A percentile compares a stretch with the other conserved stretches of the same genome.
Conservation (phyloP, 2,888 invertebrate genomes). For the Dysmachus trigonus region DNA sequence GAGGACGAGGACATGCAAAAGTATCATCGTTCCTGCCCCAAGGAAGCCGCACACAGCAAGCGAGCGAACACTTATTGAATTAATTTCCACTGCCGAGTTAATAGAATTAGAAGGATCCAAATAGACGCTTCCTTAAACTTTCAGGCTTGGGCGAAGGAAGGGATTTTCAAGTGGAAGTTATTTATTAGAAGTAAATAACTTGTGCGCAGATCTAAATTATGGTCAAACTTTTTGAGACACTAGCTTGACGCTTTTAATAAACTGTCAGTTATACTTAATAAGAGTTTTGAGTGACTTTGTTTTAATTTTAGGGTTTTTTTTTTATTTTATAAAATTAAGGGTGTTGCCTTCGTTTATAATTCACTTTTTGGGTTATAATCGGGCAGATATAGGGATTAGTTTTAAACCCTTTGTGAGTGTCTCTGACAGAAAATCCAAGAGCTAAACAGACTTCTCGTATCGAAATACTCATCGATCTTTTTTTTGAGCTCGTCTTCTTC, state of each 20-base stretch:
- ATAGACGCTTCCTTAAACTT: not conserved
- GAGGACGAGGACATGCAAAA: not conserved
- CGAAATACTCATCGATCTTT: too few relatives aligned
- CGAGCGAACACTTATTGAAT: not conserved
- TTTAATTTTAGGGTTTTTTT: not conserved
- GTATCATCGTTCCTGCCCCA: not conserved
- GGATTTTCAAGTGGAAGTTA: not conserved
- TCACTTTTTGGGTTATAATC: too few relatives aligned
- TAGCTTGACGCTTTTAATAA: not conserved
- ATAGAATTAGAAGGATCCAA: not conserved
- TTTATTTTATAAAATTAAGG: too few relatives aligned
- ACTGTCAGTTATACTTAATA: not conserved
- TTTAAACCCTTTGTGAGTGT: too few relatives aligned
- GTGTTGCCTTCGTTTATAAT: too few relatives aligned
- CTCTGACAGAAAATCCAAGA: too few relatives aligned
- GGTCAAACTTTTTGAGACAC: not conserved
- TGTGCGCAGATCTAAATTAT: not conserved
- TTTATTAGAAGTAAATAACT: not conserved
- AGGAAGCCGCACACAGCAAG: not conserved
- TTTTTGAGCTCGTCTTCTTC: too few relatives aligned
- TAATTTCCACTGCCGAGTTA: not conserved
- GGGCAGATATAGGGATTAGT: too few relatives aligned
- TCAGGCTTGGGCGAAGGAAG: not conserved
- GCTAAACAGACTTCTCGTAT: too few relatives aligned
- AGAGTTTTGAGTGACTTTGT: not conserved